Evolutionary conservation across 2,113 vertebrate genomes (phyloP).

Genomic region (Phyllopteryx taeniolatus): DNA sequence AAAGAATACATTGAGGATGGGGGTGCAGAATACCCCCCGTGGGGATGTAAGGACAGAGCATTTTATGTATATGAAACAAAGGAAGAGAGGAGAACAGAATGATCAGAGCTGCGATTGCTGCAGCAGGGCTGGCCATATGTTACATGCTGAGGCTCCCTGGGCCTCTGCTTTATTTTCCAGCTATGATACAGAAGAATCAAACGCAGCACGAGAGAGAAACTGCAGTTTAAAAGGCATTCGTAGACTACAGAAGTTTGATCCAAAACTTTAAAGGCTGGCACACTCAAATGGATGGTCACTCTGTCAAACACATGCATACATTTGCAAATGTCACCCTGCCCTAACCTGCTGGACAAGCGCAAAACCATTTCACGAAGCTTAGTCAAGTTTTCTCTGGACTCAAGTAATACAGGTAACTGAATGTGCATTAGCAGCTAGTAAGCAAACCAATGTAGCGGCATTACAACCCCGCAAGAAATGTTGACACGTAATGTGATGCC

Average conservation of each 20-base stretch:
- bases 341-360: too few relatives aligned
- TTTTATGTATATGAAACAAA: conserved; percentile 58
- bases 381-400: neutral
- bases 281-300: neutral
- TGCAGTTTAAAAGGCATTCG: neutral
- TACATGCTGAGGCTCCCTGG: conserved; percentile 46
- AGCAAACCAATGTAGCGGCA: neutral
- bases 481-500: too few relatives aligned
- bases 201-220: conserved; percentile 2
- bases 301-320: too few relatives aligned
- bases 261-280: neutral
- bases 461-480: too few relatives aligned
- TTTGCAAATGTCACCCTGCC: too few relatives aligned
- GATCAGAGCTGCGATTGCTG: conserved; percentile 42
- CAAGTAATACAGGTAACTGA: neutral
- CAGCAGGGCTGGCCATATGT: conserved; percentile 29
- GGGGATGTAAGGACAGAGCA: conserved; percentile 51
- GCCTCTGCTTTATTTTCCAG: conserved; percentile 21
- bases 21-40: conserved; percentile 79
- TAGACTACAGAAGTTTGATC: neutral
- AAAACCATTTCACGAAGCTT: neutral
- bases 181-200: conserved; percentile 9
- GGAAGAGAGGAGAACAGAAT: conserved; percentile 31
- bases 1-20: conserved; percentile 84
- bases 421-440: neutral